These are phyloP conservation scores for Pyxicephalus adspersus DNA, from an alignment of 2,113 vertebrate genomes.

Conservation along the genomic window DNA sequence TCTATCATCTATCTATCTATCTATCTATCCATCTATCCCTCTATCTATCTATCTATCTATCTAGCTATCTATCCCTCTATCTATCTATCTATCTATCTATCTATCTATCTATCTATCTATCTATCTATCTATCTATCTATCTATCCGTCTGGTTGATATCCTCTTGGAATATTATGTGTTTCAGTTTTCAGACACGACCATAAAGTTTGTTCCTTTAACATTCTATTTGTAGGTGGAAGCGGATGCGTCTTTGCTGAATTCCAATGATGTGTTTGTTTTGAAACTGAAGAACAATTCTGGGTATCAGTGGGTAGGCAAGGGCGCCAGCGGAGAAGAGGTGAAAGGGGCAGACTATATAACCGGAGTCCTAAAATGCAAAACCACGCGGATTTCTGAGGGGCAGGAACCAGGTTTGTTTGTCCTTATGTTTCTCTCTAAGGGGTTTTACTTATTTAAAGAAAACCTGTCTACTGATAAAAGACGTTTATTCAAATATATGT, in stretches of 20 bases:
- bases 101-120: too few species aligned
- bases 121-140: too few species aligned
- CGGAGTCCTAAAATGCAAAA: slow-evolving; percentile 72
- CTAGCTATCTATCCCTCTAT: too few species aligned
- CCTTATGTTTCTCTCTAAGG: not conserved
- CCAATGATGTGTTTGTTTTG: slow-evolving; percentile 88
- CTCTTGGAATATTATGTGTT: not conserved
- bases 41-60: too few species aligned
- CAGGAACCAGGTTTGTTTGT: slow-evolving; percentile 78
- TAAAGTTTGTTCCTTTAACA: not conserved
- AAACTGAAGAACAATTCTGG: slow-evolving; percentile 74
- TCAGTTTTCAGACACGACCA: not conserved
- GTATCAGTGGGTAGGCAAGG: slow-evolving; percentile 84
- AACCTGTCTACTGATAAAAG: too few species aligned
- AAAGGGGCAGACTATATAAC: slow-evolving; percentile 78
- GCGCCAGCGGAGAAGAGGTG: slow-evolving; percentile 82
- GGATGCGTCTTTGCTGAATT: slow-evolving; percentile 79
- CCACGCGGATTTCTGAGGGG: slow-evolving; percentile 73
- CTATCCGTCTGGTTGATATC: too few species aligned
- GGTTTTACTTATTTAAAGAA: too few species aligned
- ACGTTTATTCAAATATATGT: too few species aligned
- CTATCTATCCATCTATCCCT: too few species aligned
- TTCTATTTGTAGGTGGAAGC: slow-evolving; percentile 75
- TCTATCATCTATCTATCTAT: too few species aligned
- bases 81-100: too few species aligned